Evolutionary conservation across 2,888 invertebrate species (phyloP), one percentile per base, ranked within the genome.

Genomic region (Lochmaea crataegi): DNA sequence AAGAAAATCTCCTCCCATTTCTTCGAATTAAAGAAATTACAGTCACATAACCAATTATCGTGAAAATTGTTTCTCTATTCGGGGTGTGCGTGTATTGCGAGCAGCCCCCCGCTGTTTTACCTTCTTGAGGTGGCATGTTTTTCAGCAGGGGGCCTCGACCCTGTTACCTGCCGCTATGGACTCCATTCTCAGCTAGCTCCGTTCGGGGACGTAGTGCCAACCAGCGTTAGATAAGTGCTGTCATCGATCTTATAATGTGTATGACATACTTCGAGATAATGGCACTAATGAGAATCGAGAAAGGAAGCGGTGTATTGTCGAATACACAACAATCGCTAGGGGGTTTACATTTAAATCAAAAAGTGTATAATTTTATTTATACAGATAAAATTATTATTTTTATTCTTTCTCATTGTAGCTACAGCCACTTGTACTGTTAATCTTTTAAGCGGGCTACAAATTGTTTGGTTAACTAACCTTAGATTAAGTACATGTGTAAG

Each of bases 111-210:
- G 80, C 76, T 66, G 78, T 66, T 75, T 78, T 76, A 79, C 80
- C 80, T 80, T 79, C 80, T 80, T 76, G 76, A 80, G 81, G 80
- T 80, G 82, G 81, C 81, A 80, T 81, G 82, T 82, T 68, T 64
- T 79, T 9, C 82, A 45, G 77, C 79, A 65, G 78, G 82, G 65
- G 61, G 66, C 32, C 41, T 56, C 66, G 56, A 63, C 48, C 70
- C 65, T 65, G 63, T 58, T 65, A 68, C 67, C 56, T 16, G 51
- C 53, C 51, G 60, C 69, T 22, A 60, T 66, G 61, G 66, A 51
- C 45, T 60, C 42, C 10, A n/a, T 42, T 68, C 60, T 60, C 42
- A 22, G 57, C 32, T 38, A 38, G 32, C 5, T 32, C 32, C 32
- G 32, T 9, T 38, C 32, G 32, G 12, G n/a, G n/a, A 56, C 38